Evolutionary conservation across 2,888 invertebrate genomes (phyloP).

Genomic region (Ophioninae sp.): DNA sequence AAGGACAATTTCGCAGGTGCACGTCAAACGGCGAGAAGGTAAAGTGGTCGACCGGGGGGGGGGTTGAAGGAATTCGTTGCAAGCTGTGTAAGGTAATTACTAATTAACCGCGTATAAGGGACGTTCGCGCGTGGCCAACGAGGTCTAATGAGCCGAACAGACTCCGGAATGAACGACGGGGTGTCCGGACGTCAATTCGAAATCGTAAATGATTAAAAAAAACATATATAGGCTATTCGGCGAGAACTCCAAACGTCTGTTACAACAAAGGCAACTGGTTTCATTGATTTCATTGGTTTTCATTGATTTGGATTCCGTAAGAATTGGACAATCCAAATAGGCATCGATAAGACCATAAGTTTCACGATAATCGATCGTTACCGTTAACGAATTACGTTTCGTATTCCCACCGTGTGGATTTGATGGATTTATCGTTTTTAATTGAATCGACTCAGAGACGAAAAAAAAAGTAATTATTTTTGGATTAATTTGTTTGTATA

Average conservation of each 20-base stretch:
- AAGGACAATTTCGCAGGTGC: slow-evolving; percentile 42
- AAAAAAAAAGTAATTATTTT: no score
- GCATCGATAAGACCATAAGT: slow-evolving; percentile 13
- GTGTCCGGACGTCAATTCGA: slow-evolving; percentile 57
- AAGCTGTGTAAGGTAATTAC: slow-evolving; percentile 66
- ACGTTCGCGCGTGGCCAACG: slow-evolving; percentile 49
- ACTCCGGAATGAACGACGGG: slow-evolving; percentile 17
- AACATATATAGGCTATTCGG: slow-evolving; percentile 39
- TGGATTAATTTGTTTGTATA: no score
- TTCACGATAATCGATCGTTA: slow-evolving; percentile 38
- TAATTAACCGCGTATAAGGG: slow-evolving; percentile 69
- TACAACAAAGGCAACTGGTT: slow-evolving; percentile 35
- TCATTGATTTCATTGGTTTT: slow-evolving; percentile 32
- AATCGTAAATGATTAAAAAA: slow-evolving; percentile 68
- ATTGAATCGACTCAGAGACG: no score
- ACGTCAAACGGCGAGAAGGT: slow-evolving; percentile 40
- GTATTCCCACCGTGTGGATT: background rate
- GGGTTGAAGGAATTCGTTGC: no score
- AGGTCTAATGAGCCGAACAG: slow-evolving; percentile 64
- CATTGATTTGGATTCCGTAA: background rate
- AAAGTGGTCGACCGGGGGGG: slow-evolving; percentile 31
- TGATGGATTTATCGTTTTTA: background rate
- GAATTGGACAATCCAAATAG: background rate
- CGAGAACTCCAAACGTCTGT: slow-evolving; percentile 1
- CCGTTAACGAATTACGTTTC: background rate